A percentile compares a stretch with the other conserved stretches of the same genome.
Evolutionary conservation across 1,140 invertebrate species (phyloP).

Genomic region (Zaprionus ghesquierei): DNA sequence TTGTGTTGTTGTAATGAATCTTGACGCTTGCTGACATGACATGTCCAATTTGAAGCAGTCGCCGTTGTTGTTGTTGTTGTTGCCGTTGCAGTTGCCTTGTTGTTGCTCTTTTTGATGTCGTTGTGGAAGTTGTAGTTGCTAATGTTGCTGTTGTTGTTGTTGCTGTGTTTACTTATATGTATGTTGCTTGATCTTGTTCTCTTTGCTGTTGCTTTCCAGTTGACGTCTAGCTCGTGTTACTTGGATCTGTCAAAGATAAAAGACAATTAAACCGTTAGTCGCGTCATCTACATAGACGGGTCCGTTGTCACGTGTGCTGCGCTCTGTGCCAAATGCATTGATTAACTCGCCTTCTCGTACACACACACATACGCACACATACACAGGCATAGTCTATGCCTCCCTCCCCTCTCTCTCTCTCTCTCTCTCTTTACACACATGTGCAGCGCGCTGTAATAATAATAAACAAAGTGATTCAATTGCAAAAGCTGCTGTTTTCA

Average conservation of each 20-base stretch:
- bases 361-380: not conserved
- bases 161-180: not conserved
- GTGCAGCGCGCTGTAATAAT: slow-evolving; percentile 19
- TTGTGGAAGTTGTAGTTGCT: too few relatives aligned
- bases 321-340: slow-evolving; percentile 50
- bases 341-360: not conserved
- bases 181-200: slow-evolving; percentile 8
- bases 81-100: slow-evolving; percentile 17
- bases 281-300: slow-evolving; percentile 24
- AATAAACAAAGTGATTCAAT: slow-evolving; percentile 31
- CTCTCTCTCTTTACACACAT: slow-evolving; percentile 3
- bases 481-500: not conserved
- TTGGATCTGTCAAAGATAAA: slow-evolving; percentile 56
- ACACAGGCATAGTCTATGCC: not conserved
- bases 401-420: not conserved
- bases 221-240: slow-evolving; percentile 34
- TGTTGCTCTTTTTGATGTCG: slow-evolving; percentile 15
- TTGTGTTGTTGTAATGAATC: slow-evolving; percentile 58
- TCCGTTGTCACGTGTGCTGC: slow-evolving; percentile 75
- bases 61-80: slow-evolving; percentile 35
- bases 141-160: slow-evolving; percentile 12
- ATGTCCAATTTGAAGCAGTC: slow-evolving; percentile 80
- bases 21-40: slow-evolving; percentile 82
- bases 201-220: slow-evolving; percentile 12
- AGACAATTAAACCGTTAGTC: slow-evolving; percentile 26